These are phyloP conservation scores for Tipula vernalis DNA, from an alignment of 2,888 invertebrate species.

Conservation along the genomic window DNA sequence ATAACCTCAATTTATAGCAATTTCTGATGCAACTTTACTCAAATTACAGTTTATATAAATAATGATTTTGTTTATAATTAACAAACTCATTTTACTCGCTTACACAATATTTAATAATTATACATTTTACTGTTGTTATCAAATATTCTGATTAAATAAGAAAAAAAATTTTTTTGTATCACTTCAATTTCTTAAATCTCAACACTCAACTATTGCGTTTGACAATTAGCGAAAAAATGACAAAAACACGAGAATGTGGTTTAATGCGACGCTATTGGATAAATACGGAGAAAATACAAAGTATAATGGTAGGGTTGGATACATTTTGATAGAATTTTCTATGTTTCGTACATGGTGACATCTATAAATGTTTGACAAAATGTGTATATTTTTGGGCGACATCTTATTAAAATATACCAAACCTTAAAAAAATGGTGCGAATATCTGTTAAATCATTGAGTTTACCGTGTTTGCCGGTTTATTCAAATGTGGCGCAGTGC, in stretches of 20 bases:
- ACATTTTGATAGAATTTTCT: background rate
- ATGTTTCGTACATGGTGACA: background rate
- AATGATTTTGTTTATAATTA: background rate
- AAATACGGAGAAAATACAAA: background rate
- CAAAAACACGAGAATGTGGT: background rate
- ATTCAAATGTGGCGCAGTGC: background rate
- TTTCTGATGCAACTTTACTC: background rate
- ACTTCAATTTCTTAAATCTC: background rate
- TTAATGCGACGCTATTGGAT: background rate
- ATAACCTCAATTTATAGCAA: background rate
- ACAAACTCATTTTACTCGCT: background rate
- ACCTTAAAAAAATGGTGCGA: background rate
- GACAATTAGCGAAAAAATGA: background rate
- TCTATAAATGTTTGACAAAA: background rate
- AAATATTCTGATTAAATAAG: background rate
- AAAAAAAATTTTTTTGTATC: background rate
- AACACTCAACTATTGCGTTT: background rate
- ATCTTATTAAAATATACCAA: background rate
- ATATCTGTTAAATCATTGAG: background rate
- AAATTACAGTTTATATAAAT: background rate
- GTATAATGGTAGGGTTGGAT: background rate
- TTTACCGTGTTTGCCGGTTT: background rate
- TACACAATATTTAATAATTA: background rate
- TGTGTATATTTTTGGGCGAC: background rate
- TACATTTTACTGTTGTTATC: background rate